Base-by-base conservation (phyloP, 1,140 invertebrate genomes). In the Drosophila serrata region DNA sequence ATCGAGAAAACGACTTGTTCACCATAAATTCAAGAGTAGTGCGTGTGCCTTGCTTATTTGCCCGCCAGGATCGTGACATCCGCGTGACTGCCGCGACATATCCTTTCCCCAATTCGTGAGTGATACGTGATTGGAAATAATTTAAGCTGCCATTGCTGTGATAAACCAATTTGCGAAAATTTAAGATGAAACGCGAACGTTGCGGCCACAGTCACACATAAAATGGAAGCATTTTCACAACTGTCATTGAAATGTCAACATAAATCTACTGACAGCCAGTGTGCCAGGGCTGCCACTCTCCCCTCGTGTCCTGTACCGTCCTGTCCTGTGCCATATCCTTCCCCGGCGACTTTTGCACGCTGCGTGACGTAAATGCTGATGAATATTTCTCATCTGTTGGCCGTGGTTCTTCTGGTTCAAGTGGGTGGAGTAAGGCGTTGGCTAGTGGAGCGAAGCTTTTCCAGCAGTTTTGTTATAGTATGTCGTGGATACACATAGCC, bases 201-300 rank as follows among this genome's bases (percentile, higher is more conserved):
- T 8, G 3, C 8, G 17, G 22, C 19, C 13, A n/a, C 19, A 13
- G 33, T 6, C 22, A 19, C 29, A 67, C 46, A 72, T 59, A 75
- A 80, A 87, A 88, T 82, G 72, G 67, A 73, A 75, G 84, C 79
- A 88, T 87, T 87, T 87, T 88, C 84, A 72, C 84, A 87, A 82
- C 84, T 88, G 85, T 88, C 84, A 88, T 88, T 88, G 84, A 88
- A 90, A 90, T 88, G 84, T 88, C 84, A 88, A 90, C 84, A 88
- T 90, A 88, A 88, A 88, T 84, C 77, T 78, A 90, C 73, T 76
- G 73, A 80, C 84, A 88, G 80, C 79, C 60, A 72, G 69, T 59
- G 75, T 64, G 48, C 64, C 46, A 62, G 53, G 37, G n/a, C n/a
- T n/a, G n/a, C n/a, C n/a, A n/a, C n/a, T 48, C 37, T 37, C 37